Evolutionary conservation across 2,113 vertebrate species (phyloP), one percentile per base, ranked within the genome.

Genomic region (Rhagologus leucostigma): DNA sequence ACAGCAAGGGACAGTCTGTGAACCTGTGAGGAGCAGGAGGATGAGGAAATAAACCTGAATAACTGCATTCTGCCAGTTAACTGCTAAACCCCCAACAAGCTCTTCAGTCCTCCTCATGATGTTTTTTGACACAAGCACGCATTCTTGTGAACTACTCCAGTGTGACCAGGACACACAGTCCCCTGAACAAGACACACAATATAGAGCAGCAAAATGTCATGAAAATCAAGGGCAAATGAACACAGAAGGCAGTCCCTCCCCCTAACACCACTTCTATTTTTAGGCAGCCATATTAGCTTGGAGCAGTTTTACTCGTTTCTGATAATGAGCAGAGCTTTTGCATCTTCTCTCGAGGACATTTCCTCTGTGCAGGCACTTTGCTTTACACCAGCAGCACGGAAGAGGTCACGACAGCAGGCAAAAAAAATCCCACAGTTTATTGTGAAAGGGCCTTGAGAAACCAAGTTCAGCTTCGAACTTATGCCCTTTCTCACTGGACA

Each of bases 231-330:
- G 95, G 94, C 95, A 95, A 95, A 87, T 0, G 76, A 88, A 35
- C 52, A 86, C 17, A 87, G 89, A 92, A 95, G 89, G 91, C 84
- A 64, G 60, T 71, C 73, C 89, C 69, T 92, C 96, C 91, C 60
- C 73, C 79, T 47, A 76, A 73, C 74, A 75, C 80, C 67, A 68
- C 80, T 82, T 84, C 94, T 96, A 96, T 92, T 93, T 95, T 95
- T 95, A 95, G 93, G 91, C 64, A 89, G 84, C 60, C 77, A 95
- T 60, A 95, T 95, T 91, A 95, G 95, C 95, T 95, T n/a, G 56
- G 84, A 95, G 94, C 94, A 82, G 93, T 95, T 96, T 94, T 78
- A 92, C 80, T 95, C 1, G 0, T 57, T 86, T 88, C 90, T 92
- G 83, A 81, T 96, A 96, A 96, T 53, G 93, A 93, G 88, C n/a